Evolutionary conservation across 1,140 invertebrate species (phyloP), one percentile per base, ranked within the genome.

Genomic region (Macrotrachela quadricornifera): DNA sequence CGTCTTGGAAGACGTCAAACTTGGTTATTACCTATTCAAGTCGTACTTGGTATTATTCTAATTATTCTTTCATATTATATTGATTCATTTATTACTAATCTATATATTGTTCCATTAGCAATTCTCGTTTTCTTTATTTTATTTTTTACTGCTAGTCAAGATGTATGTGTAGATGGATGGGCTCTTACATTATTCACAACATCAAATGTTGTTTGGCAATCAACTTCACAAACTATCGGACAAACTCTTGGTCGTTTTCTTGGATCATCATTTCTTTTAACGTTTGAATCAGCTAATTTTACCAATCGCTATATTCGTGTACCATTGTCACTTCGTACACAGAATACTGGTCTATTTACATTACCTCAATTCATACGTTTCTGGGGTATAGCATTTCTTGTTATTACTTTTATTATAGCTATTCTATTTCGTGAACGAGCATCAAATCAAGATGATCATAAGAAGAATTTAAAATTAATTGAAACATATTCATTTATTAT

Each of bases 151-250:
- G 91, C 94, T 4, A 97, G 91, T 30, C 94, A 99, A 73, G 94
- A 99, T 71, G 96, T 99, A 64, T 91, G 90, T 30, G 90, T 97
- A 1, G 92, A 99, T 76, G 92, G 92, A 8, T 99, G 92, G 92
- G 92, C 92, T 1, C 70, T 99, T 1, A 97, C 91, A 4, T 96
- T 99, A 85, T 72, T 97, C 2, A 85, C 88, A 65, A 81, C 83
- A 78, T 64, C 68, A 48, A 97, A 97, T 73, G 87, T 97, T 38
- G 87, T 86, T n/a, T 90, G 95, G 73, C 92, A 92, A 11, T 96
- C 90, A 12, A 96, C 91, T 0, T 97, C 92, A 65, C 99, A 99
- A 64, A 84, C 83, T 61, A 87, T 97, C 10, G 94, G 94, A 15
- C 92, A 99, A 74, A 97, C 91, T 0, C 82, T 86, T 52, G 94